Percentiles rank a stretch among this genome's conserved stretches.
Conservation (phyloP, 1,140 invertebrate genomes). For the Macrosteles quadrilineatus region DNA sequence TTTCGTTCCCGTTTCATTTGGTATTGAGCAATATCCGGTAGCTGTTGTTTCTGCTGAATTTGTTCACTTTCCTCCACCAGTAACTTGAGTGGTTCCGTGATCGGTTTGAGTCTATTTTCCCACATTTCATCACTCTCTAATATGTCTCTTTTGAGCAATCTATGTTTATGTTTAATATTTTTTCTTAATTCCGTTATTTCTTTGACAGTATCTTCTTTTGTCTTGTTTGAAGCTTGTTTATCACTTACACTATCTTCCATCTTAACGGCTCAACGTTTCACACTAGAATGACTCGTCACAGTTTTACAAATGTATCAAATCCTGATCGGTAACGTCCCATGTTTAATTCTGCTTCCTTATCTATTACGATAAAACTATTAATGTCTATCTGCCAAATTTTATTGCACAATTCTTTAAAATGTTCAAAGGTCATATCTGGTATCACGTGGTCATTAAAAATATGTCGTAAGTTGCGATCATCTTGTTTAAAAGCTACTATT, state of each 20-base stretch:
- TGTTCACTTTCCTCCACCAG: too few species aligned
- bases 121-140: constrained; percentile 26
- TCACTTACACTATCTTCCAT: too few species aligned
- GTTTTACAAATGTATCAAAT: constrained; percentile 17
- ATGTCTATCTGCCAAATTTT: constrained; percentile 45
- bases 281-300: constrained; percentile 1
- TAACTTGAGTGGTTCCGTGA: not conserved
- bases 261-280: not conserved
- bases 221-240: too few species aligned
- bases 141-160: constrained; percentile 28
- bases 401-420: constrained; percentile 14
- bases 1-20: not conserved
- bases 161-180: constrained; percentile 31
- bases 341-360: constrained; percentile 49
- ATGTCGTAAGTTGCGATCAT: constrained; percentile 50
- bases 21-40: too few species aligned
- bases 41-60: too few species aligned
- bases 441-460: constrained; percentile 50
- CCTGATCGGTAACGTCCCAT: constrained; percentile 38
- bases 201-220: constrained; percentile 14
- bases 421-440: constrained; percentile 17
- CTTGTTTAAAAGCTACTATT: constrained; percentile 49
- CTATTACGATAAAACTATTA: constrained; percentile 47
- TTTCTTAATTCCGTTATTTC: not conserved
- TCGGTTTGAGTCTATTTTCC: constrained; percentile 20